Evolutionary conservation across 1,140 invertebrate species (phyloP).

Genomic region (Acromyrmex echinatior): DNA sequence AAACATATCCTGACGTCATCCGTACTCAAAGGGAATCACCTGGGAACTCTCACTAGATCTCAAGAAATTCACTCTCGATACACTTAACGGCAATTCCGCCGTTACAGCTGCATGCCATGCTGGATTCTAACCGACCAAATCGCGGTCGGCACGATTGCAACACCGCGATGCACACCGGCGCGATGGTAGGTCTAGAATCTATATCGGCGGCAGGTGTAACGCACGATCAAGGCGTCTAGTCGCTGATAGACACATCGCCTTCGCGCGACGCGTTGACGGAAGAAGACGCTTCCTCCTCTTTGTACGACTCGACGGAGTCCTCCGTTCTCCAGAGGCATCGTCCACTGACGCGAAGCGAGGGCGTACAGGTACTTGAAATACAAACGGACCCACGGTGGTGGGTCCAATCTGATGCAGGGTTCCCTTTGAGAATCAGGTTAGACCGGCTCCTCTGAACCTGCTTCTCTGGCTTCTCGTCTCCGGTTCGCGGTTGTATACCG

Average conservation of each 20-base stretch:
- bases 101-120: constrained; percentile 1
- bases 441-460: constrained; percentile 86
- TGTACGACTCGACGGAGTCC: constrained; percentile 66
- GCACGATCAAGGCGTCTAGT: background rate
- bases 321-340: constrained; percentile 75
- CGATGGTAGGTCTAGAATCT: constrained; percentile 26
- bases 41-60: constrained; percentile 55
- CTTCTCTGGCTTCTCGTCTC: constrained; percentile 83
- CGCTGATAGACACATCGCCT: constrained; percentile 47
- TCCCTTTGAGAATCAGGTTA: constrained; percentile 87
- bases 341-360: constrained; percentile 80
- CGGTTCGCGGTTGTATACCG: constrained; percentile 80
- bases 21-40: background rate
- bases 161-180: constrained; percentile 59
- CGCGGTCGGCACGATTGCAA: constrained; percentile 7
- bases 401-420: constrained; percentile 85
- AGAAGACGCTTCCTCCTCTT: constrained; percentile 64
- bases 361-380: constrained; percentile 86
- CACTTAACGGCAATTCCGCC: constrained; percentile 51
- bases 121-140: background rate
- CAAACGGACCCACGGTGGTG: constrained; percentile 84
- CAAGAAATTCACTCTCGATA: constrained; percentile 62
- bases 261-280: constrained; percentile 13
- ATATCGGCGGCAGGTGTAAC: constrained; percentile 43
- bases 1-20: background rate